Evolutionary conservation across 2,888 invertebrate genomes (phyloP), one percentile per base, ranked within the genome.

Genomic region (Unio pictorum): DNA sequence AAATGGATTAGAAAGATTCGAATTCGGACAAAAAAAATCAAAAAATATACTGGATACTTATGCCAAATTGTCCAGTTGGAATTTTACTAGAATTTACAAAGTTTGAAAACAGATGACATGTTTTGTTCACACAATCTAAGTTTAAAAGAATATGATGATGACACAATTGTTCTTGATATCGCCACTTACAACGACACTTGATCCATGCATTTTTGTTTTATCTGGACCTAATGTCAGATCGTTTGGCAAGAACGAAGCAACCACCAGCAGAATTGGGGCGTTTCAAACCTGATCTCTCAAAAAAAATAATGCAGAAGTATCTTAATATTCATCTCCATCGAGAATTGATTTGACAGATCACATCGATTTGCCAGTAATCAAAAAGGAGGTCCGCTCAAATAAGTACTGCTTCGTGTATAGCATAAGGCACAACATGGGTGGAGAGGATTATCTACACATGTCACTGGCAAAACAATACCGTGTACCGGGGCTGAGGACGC

Each of bases 401-500:
- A 73, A 68, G 17, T 86, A 87, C 66, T 88, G 88, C 71, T 86
- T 68, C 70, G 78, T 82, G 54, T 88, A 86, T 55, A 87, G 87
- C 0, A 67, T 84, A 8, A 81, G 80, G 5, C 58, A 81, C 34
- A 83, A 81, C 68, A 73, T 74, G 2, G 84, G 86, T 67, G 74
- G 77, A 28, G 61, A 68, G 18, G 74, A 76, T 8, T 75, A 83
- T 7, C 74, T 75, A 64, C 80, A 80, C 45, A 76, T 79, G 57
- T 78, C 83, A 20, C 66, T 88, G 17, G 86, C 84, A 6, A 88
- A 88, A 70, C 84, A 85, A 61, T 81, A 86, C 65, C 87, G 28
- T 88, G 88, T 67, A 64, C 63, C 2, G 75, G 75, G 18, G 59
- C 55, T 20, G 74, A 68, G 7, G 84, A 86, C 69, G 64, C 62